Evolutionary conservation across 2,797 vertebrate species (phyloP).

Genomic region (Melanotaenia maccullochi): DNA sequence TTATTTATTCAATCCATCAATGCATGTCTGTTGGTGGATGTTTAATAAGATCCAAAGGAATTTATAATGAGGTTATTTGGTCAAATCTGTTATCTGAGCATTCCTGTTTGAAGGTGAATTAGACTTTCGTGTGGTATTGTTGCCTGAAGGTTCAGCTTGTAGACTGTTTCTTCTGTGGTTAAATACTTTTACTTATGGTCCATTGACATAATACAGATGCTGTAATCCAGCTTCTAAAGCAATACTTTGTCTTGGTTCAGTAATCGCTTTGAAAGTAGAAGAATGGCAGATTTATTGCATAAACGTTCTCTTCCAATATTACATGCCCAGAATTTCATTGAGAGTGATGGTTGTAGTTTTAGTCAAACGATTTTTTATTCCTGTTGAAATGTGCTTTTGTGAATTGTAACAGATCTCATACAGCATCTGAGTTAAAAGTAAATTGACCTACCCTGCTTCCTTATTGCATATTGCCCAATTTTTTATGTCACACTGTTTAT

Average conservation of each 20-base stretch:
- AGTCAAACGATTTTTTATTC: not conserved
- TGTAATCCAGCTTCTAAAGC: not conserved
- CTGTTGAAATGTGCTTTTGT: not conserved
- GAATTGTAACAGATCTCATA: constrained; percentile 3
- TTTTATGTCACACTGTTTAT: constrained; percentile 65
- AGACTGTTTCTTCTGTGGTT: not conserved
- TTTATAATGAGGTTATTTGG: not conserved
- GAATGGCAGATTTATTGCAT: not conserved
- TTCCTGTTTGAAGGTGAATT: not conserved
- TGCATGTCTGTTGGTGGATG: not conserved
- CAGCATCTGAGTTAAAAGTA: not conserved
- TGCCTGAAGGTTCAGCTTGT: not conserved
- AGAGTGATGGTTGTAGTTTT: not conserved
- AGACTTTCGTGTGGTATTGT: not conserved
- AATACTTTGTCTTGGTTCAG: not conserved
- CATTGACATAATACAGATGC: not conserved
- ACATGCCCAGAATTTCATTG: not conserved
- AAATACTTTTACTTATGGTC: not conserved
- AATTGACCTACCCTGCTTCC: not conserved
- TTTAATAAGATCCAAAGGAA: not conserved
- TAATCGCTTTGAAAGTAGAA: not conserved
- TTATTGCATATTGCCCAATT: constrained; percentile 40
- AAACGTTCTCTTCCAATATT: not conserved
- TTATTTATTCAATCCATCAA: not conserved
- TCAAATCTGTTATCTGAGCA: not conserved